Evolutionary conservation across 2,113 vertebrate genomes (phyloP), one percentile per base, ranked within the genome.

Genomic region (Callaeas wilsoni): DNA sequence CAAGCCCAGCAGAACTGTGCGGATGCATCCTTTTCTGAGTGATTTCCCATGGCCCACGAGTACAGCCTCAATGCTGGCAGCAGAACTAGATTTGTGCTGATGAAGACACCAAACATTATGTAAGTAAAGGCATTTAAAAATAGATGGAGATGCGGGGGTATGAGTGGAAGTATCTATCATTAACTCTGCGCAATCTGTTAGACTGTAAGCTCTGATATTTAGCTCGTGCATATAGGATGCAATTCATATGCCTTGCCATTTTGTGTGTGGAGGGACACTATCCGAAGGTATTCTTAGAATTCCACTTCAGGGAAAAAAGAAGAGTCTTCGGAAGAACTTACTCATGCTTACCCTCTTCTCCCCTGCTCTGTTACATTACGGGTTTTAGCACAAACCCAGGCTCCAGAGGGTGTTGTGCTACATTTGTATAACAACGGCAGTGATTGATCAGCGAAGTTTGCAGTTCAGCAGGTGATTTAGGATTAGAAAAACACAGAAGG

Each of bases 71-170:
- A 7, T 73, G 47, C 37, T 70, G 68, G 56, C 75, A 32, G n/a
- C 46, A 26, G 52, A 79, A 18, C 50, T 46, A 32, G 70, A 2
- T 16, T 55, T 35, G 55, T 87, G 86, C 79, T 71, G 78, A 32
- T 87, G 90, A 59, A 87, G 70, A 80, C 57, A 64, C 75, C 83
- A 47, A 57, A 27, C 35, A 27, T 95, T 93, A 74, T 92, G 89
- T 93, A 87, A 96, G 94, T 94, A 81, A 85, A 84, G 62, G 37
- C 53, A 13, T 56, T 67, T 68, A 71, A 74, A 91, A 55, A 81
- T 60, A 80, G 83, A 1, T 65, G 60, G 33, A 30, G 37, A 11
- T 18, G 87, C 86, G 87, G 76, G 93, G 92, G 52, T 67, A 44
- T 29, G 88, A 67, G 76, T 67, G 67, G 84, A 90, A 81, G 52